These are phyloP conservation scores for Atherix ibis DNA, from an alignment of 2,888 invertebrate species.

Conservation along the genomic window DNA sequence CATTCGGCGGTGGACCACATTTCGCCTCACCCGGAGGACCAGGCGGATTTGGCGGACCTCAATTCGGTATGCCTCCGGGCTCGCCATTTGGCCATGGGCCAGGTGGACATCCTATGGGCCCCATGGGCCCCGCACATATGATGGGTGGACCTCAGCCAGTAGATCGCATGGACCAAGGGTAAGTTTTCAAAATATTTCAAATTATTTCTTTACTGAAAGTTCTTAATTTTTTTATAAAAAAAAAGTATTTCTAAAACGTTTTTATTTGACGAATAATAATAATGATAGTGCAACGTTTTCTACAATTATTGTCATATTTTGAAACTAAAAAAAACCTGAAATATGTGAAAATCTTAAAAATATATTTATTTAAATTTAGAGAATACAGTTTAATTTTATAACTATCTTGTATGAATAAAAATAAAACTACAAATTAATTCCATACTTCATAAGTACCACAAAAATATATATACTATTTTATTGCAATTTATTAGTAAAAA, in stretches of 20 bases:
- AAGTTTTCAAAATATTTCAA: conserved; percentile 25
- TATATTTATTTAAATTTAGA: background rate
- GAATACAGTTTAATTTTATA: background rate
- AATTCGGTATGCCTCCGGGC: conserved; percentile 53
- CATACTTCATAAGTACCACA: too few relatives aligned
- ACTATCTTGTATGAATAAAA: background rate
- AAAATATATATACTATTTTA: too few relatives aligned
- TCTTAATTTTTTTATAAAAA: too few relatives aligned
- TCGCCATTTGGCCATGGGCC: conserved; percentile 55
- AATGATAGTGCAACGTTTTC: too few relatives aligned
- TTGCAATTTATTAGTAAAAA: too few relatives aligned
- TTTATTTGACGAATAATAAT: too few relatives aligned
- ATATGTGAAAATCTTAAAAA: too few relatives aligned
- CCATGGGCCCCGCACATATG: conserved; percentile 40
- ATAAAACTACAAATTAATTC: too few relatives aligned
- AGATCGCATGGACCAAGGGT: conserved; percentile 65
- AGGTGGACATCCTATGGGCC: conserved; percentile 39
- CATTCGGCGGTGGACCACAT: conserved; percentile 39
- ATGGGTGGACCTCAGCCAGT: conserved; percentile 57
- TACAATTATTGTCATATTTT: too few relatives aligned
- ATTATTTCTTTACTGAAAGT: too few relatives aligned
- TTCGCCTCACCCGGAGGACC: conserved; percentile 37
- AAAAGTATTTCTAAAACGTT: too few relatives aligned
- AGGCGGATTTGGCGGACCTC: conserved; percentile 46
- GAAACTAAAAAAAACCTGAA: too few relatives aligned